phyloP scores from a whole-genome alignment of 2,113 vertebrate species.

The Ophthalmolycus amberensis region DNA sequence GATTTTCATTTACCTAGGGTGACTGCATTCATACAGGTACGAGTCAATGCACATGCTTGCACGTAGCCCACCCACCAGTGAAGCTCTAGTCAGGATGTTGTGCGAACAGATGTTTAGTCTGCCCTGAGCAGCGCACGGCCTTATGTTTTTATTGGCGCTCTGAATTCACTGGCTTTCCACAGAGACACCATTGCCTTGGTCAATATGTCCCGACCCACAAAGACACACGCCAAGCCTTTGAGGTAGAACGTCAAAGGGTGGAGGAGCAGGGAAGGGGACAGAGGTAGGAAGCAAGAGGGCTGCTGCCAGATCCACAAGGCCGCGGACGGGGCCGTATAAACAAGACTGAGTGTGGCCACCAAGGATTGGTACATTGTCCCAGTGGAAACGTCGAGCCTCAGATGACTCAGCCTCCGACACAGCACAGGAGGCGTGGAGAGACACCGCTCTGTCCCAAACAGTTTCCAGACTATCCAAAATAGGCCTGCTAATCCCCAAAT shows the following conservation, averaged over 20 bases:
- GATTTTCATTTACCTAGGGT: neutral
- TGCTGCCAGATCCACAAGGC: slow-evolving; percentile 67
- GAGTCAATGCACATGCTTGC: slow-evolving; percentile 40
- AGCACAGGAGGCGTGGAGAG: slow-evolving; percentile 64
- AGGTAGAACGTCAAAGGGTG: slow-evolving; percentile 63
- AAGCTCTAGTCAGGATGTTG: slow-evolving; percentile 71
- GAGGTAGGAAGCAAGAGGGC: slow-evolving; percentile 42
- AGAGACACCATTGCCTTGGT: slow-evolving; percentile 61
- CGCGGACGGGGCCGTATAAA: slow-evolving; percentile 68
- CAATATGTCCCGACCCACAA: slow-evolving; percentile 37
- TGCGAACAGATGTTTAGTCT: slow-evolving; percentile 84
- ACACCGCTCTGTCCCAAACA: slow-evolving; percentile 71
- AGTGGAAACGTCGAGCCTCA: slow-evolving; percentile 79
- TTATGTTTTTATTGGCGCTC: slow-evolving; percentile 79
- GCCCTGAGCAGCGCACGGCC: slow-evolving; percentile 62
- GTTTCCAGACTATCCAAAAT: slow-evolving; percentile 82
- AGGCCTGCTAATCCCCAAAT: slow-evolving; percentile 69
- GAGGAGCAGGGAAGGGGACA: slow-evolving; percentile 51
- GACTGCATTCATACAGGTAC: slow-evolving; percentile 31
- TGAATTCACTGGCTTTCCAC: slow-evolving; percentile 69
- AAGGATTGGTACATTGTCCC: slow-evolving; percentile 73
- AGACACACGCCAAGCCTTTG: slow-evolving; percentile 60
- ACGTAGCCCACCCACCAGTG: slow-evolving; percentile 42
- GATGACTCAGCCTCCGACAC: slow-evolving; percentile 79
- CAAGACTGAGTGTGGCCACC: slow-evolving; percentile 67